Conservation (phyloP, 2,797 vertebrate genomes). For the Premnoplex brunnescens region DNA sequence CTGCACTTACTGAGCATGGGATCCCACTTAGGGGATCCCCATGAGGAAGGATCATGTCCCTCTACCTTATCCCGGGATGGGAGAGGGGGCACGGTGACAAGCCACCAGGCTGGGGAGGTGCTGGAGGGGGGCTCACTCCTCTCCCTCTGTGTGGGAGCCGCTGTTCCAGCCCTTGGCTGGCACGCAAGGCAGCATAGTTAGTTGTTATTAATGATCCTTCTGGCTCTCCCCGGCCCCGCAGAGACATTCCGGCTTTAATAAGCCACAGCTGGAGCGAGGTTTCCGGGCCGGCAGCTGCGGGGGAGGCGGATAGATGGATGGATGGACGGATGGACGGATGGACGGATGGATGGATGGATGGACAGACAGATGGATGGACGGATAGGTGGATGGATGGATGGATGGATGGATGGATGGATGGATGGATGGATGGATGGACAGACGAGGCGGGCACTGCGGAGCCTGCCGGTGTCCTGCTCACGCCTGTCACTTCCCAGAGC, state of each 20-base stretch:
- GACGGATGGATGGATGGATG: too few species aligned
- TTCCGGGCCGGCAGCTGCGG: slow-evolving; percentile 28
- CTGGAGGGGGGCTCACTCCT: not conserved
- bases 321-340: not conserved
- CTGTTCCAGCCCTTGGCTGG: not conserved
- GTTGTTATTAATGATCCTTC: slow-evolving; percentile 59
- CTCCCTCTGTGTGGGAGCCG: not conserved
- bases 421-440: not conserved
- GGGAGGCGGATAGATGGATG: not conserved
- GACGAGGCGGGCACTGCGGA: not conserved
- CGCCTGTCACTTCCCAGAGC: not conserved
- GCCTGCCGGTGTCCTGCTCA: not conserved
- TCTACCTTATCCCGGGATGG: not conserved
- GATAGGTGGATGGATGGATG: too few species aligned
- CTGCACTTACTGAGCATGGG: not conserved
- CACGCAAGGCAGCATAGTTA: not conserved
- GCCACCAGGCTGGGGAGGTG: not conserved
- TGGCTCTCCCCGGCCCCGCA: slow-evolving; percentile 55
- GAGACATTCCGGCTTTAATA: slow-evolving; percentile 84
- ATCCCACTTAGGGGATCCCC: not conserved
- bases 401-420: not conserved
- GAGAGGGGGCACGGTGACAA: rapidly evolving
- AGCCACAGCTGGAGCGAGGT: slow-evolving; percentile 31
- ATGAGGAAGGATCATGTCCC: not conserved
- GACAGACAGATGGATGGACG: not conserved